These are phyloP conservation scores for Drosophila birchii DNA, from an alignment of 2,888 invertebrate species.

Conservation along the genomic window DNA sequence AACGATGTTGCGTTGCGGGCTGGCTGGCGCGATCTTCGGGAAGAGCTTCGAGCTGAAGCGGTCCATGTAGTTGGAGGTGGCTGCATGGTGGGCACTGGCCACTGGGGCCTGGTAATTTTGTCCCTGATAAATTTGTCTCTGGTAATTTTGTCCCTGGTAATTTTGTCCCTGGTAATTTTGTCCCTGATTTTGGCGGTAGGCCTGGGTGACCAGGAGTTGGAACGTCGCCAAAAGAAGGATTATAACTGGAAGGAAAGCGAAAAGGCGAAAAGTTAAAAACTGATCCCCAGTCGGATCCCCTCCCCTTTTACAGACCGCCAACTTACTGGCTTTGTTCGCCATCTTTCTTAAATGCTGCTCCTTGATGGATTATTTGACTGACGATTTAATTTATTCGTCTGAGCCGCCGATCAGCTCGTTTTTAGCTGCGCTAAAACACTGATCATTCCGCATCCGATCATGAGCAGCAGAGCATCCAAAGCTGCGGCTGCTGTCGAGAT, in stretches of 20 bases:
- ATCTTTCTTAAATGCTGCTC: constrained; percentile 52
- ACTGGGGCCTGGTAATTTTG: not conserved
- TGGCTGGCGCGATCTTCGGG: constrained; percentile 45
- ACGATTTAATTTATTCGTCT: constrained; percentile 29
- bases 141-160: too few relatives aligned
- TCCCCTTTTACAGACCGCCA: too few relatives aligned
- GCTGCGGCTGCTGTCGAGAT: constrained; percentile 3
- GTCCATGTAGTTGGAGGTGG: constrained; percentile 55
- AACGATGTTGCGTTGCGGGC: constrained; percentile 63
- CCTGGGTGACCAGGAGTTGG: constrained; percentile 6
- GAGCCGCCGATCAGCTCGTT: constrained; percentile 58
- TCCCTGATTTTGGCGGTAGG: not conserved
- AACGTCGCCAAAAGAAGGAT: not conserved
- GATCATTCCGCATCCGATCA: constrained; percentile 53
- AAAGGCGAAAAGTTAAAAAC: not conserved
- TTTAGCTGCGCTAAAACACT: constrained; percentile 65
- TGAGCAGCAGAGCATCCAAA: constrained; percentile 22
- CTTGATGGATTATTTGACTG: not conserved
- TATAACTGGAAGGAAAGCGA: constrained; percentile 12
- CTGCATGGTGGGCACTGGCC: constrained; percentile 39
- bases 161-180: too few relatives aligned
- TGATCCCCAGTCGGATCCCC: not conserved
- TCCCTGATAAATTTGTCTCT: too few relatives aligned
- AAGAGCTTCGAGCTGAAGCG: constrained; percentile 68
- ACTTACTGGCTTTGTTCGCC: constrained; percentile 68